Percentiles rank a stretch among this genome's conserved stretches.
phyloP scores from a whole-genome alignment of 92 coral and sea anemone species.

The Epizoanthus scotinus region DNA sequence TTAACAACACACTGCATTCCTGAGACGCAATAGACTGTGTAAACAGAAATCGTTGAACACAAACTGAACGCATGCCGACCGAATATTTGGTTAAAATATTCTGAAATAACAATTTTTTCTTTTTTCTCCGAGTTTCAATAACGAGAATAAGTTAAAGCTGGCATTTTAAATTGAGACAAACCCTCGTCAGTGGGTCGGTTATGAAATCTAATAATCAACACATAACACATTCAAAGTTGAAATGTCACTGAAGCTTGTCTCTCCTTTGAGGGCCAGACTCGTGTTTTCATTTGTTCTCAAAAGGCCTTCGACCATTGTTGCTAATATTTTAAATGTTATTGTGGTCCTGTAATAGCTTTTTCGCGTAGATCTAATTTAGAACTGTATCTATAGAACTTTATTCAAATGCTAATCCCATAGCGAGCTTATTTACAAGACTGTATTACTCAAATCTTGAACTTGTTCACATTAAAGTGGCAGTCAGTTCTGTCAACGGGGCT shows the following conservation, averaged over 20 bases:
- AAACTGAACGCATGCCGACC: conserved; percentile 22
- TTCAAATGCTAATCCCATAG: conserved; percentile 20
- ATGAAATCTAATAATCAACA: neutral
- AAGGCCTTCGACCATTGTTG: conserved; percentile 25
- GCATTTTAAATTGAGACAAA: neutral
- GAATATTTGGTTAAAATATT: neutral
- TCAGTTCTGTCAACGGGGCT: conserved; percentile 18
- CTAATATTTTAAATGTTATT: conserved; percentile 37
- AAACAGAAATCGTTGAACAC: conserved; percentile 60
- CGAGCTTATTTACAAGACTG: conserved; percentile 3
- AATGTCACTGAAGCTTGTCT: conserved; percentile 20
- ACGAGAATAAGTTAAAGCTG: too few species aligned
- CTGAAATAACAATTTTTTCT: neutral
- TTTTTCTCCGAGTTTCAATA: neutral
- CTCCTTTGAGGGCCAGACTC: conserved; percentile 18
- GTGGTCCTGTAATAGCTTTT: conserved; percentile 12
- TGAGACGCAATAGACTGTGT: conserved; percentile 50
- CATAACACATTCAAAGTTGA: neutral
- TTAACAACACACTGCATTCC: conserved; percentile 41
- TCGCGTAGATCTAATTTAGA: conserved; percentile 19
- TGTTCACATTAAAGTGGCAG: conserved; percentile 7
- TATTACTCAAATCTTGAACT: conserved; percentile 14
- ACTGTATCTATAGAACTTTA: conserved; percentile 4
- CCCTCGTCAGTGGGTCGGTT: neutral
- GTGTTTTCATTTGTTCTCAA: conserved; percentile 28